Evolutionary conservation across 2,888 invertebrate species (phyloP).

Genomic region (Morpho helenor): DNA sequence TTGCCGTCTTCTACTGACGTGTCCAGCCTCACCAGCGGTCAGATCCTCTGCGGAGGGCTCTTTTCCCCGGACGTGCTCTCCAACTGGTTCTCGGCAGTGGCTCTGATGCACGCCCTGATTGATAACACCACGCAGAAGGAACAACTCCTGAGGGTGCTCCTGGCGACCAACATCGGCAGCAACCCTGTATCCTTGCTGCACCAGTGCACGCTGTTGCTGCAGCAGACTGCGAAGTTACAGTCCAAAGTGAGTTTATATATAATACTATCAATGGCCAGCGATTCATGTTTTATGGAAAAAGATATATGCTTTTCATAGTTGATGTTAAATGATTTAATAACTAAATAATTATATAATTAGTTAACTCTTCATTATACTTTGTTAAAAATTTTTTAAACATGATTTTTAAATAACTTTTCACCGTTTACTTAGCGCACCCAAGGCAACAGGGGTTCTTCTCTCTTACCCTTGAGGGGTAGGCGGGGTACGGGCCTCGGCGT

Average conservation of each 20-base stretch:
- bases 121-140: slow-evolving; percentile 93
- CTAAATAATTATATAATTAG: too few relatives aligned
- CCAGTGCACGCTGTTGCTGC: slow-evolving; percentile 91
- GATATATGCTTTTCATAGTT: too few relatives aligned
- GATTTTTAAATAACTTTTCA: too few relatives aligned
- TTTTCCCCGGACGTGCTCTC: slow-evolving; percentile 93
- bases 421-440: too few relatives aligned
- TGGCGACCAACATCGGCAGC: slow-evolving; percentile 91
- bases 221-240: slow-evolving; percentile 89
- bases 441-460: too few relatives aligned
- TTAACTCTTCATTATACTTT: too few relatives aligned
- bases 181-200: slow-evolving; percentile 94
- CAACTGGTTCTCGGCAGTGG: slow-evolving; percentile 97
- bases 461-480: too few relatives aligned
- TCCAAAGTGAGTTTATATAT: slow-evolving; percentile 75
- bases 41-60: slow-evolving; percentile 94
- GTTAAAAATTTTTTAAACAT: too few relatives aligned
- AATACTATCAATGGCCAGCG: too few relatives aligned
- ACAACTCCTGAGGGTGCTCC: slow-evolving; percentile 92
- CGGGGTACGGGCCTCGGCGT: too few relatives aligned
- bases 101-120: slow-evolving; percentile 92
- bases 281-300: too few relatives aligned
- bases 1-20: slow-evolving; percentile 91
- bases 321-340: too few relatives aligned
- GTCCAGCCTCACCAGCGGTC: slow-evolving; percentile 87